phyloP scores from a whole-genome alignment of 2,113 vertebrate species.

The Rafetus swinhoei region DNA sequence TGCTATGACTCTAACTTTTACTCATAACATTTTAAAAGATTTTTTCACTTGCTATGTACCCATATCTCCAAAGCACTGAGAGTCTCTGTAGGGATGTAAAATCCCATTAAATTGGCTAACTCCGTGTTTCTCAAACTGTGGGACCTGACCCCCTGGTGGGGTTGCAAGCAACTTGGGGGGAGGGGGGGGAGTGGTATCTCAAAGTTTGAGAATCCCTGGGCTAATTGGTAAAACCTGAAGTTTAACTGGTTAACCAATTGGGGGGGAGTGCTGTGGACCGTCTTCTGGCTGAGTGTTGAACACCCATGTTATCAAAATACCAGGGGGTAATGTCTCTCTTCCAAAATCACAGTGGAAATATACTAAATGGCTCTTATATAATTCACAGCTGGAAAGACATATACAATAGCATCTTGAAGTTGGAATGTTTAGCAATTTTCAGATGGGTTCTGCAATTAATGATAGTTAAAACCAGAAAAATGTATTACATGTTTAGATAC shows the following conservation, averaged over 20 bases:
- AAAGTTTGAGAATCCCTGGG: too few species aligned
- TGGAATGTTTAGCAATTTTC: background rate
- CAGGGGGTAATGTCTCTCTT: background rate
- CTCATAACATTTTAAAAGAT: background rate
- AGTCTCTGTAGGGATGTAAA: background rate
- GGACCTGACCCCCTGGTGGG: too few species aligned
- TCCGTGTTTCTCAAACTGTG: too few species aligned
- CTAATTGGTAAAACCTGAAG: too few species aligned
- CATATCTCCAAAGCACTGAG: background rate
- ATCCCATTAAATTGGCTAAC: too few species aligned
- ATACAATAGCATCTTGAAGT: background rate
- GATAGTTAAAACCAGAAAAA: background rate
- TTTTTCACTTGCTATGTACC: background rate
- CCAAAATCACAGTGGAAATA: background rate
- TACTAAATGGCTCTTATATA: background rate
- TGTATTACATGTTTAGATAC: background rate
- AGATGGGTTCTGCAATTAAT: background rate
- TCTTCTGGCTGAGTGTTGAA: background rate
- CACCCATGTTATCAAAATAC: background rate
- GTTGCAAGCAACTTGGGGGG: too few species aligned
- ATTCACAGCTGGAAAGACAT: background rate
- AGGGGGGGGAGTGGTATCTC: too few species aligned
- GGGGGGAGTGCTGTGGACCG: too few species aligned
- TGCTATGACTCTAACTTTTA: too few species aligned
- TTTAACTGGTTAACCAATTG: too few species aligned